A percentile compares a stretch with the other conserved stretches of the same genome.
These are phyloP conservation scores for Ascidia mentula DNA, from an alignment of 23 tunicate genomes.

Conservation along the genomic window DNA sequence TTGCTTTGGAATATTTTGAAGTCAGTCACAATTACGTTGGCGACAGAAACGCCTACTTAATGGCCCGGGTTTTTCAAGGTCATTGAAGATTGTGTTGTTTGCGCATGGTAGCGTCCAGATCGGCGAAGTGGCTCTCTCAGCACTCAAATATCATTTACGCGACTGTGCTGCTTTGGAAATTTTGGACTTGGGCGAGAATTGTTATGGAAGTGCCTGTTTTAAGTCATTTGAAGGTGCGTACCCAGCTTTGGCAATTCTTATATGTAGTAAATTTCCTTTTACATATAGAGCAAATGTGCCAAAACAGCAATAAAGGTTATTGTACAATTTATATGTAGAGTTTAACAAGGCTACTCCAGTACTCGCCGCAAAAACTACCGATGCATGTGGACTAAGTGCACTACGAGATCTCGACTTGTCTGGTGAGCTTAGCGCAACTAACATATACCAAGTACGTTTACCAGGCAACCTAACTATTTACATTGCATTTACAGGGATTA, in stretches of 20 bases:
- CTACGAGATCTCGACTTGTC: neutral
- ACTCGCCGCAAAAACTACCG: neutral
- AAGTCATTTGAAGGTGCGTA: neutral
- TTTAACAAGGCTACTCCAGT: neutral
- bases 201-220: constrained; percentile 7
- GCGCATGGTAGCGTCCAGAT: constrained; percentile 52
- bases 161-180: constrained; percentile 5
- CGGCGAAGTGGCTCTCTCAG: constrained; percentile 44
- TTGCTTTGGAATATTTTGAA: constrained; percentile 31
- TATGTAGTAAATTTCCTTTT: neutral
- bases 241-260: neutral
- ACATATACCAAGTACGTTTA: no score
- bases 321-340: neutral
- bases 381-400: neutral
- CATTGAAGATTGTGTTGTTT: constrained; percentile 14
- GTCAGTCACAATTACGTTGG: constrained; percentile 60
- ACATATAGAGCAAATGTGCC: no score
- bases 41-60: constrained; percentile 28
- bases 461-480: neutral
- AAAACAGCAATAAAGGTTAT: neutral
- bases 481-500: neutral
- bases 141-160: constrained; percentile 35
- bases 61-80: constrained; percentile 25
- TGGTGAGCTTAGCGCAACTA: neutral
- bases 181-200: constrained; percentile 48